Evolutionary conservation across 2,113 vertebrate species (phyloP).

Genomic region (Syrrhaptes paradoxus): DNA sequence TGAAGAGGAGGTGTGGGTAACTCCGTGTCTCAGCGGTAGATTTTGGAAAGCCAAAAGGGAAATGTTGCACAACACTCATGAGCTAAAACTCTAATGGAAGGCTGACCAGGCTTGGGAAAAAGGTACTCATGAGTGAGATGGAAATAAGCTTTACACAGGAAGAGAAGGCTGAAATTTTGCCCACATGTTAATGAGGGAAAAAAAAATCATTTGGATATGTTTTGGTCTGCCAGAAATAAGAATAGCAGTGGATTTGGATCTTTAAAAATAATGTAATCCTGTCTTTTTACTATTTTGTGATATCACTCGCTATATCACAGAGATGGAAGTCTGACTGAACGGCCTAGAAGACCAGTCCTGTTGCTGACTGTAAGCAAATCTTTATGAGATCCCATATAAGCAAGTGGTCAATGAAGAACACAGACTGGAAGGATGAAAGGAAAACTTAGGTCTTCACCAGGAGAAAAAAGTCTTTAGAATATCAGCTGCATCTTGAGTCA

Average conservation of each 20-base stretch:
- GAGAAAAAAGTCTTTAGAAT: not conserved
- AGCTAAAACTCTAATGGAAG: not conserved
- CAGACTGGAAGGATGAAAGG: not conserved
- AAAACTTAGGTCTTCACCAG: not conserved
- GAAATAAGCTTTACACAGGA: not conserved
- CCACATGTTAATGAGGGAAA: rapidly evolving
- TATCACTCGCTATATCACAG: not conserved
- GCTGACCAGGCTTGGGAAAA: not conserved
- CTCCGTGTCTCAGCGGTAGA: not conserved
- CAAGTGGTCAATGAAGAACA: not conserved
- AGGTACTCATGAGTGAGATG: not conserved
- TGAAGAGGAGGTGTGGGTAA: not conserved
- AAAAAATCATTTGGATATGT: not conserved
- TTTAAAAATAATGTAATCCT: not conserved
- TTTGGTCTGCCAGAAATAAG: not conserved
- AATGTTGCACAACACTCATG: rapidly evolving
- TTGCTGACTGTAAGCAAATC: not conserved
- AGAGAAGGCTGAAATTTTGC: not conserved
- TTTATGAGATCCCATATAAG: not conserved
- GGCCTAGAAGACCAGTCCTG: not conserved
- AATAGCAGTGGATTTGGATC: not conserved
- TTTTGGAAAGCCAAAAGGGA: not conserved
- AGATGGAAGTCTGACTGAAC: not conserved
- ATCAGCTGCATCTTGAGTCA: not conserved
- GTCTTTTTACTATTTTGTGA: not conserved